These are phyloP conservation scores for Spilogale gracilis DNA, from an alignment of 2,113 vertebrate genomes.

Conservation along the genomic window DNA sequence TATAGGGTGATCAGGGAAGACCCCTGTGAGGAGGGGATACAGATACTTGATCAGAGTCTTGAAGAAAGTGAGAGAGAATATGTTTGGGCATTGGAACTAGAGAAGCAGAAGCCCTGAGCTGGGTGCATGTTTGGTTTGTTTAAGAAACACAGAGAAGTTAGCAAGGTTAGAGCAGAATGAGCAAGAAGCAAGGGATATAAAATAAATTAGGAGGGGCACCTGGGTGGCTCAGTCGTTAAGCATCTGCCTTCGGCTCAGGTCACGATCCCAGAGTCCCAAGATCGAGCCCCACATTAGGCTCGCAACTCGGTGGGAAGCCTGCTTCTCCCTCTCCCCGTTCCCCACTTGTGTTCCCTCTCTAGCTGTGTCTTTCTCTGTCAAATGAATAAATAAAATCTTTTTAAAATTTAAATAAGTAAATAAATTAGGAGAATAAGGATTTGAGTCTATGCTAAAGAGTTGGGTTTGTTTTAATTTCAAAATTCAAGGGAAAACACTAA, in stretches of 20 bases:
- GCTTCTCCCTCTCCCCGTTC: too few relatives aligned
- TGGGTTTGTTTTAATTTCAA: background rate
- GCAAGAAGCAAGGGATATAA: background rate
- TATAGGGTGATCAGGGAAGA: background rate
- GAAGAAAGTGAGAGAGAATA: background rate
- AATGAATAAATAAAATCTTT: too few relatives aligned
- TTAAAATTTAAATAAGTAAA: background rate
- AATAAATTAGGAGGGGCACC: background rate
- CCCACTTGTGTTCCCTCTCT: too few relatives aligned
- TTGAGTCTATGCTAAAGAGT: background rate
- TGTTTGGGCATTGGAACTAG: background rate
- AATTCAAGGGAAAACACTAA: background rate
- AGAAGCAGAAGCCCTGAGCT: background rate
- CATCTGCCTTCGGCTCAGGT: too few relatives aligned
- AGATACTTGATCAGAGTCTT: background rate
- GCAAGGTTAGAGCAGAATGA: background rate
- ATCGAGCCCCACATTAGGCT: too few relatives aligned
- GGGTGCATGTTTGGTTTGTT: background rate
- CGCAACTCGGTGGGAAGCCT: too few relatives aligned
- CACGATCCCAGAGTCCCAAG: too few relatives aligned
- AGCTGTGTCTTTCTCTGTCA: too few relatives aligned
- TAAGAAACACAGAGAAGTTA: slow-evolving; percentile 16
- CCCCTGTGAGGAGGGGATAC: background rate
- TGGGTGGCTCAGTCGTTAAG: too few relatives aligned
- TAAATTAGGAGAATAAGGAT: background rate